A percentile compares a stretch with the other conserved stretches of the same genome.
Conservation (phyloP, 2,888 invertebrate species). For the Palloptera scutellata region DNA sequence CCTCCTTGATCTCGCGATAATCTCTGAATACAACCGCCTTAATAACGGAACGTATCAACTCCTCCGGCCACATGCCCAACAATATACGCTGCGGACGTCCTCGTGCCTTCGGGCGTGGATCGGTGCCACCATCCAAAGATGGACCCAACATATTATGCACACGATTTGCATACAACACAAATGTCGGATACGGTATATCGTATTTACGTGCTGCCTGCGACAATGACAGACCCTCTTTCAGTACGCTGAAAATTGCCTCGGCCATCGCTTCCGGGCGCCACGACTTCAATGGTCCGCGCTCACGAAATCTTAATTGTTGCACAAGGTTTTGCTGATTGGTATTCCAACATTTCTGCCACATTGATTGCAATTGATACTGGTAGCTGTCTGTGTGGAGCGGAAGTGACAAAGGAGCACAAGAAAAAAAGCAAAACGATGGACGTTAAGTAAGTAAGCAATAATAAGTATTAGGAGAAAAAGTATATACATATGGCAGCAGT, state of each 20-base stretch:
- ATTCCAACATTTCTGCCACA: constrained; percentile 97
- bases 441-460: neutral
- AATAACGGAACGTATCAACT: constrained; percentile 90
- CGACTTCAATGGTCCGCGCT: constrained; percentile 90
- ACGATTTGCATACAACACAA: constrained; percentile 90
- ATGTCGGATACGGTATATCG: constrained; percentile 94
- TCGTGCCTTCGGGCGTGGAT: constrained; percentile 89
- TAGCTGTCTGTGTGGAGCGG: constrained; percentile 77
- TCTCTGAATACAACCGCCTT: constrained; percentile 91
- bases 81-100: constrained; percentile 91
- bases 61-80: constrained; percentile 92
- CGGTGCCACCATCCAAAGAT: constrained; percentile 88
- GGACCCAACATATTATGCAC: constrained; percentile 95
- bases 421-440: constrained; percentile 14
- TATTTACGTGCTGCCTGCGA: constrained; percentile 92
- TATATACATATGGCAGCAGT: neutral
- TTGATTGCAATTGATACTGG: constrained; percentile 92
- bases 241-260: constrained; percentile 90
- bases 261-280: constrained; percentile 96
- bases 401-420: neutral
- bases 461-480: neutral
- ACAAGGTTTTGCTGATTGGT: constrained; percentile 88
- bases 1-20: constrained; percentile 83
- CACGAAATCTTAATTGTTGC: constrained; percentile 89
- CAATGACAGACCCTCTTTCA: constrained; percentile 86